Evolutionary conservation across 2,113 vertebrate species (phyloP).

Genomic region (Hydropotes inermis): DNA sequence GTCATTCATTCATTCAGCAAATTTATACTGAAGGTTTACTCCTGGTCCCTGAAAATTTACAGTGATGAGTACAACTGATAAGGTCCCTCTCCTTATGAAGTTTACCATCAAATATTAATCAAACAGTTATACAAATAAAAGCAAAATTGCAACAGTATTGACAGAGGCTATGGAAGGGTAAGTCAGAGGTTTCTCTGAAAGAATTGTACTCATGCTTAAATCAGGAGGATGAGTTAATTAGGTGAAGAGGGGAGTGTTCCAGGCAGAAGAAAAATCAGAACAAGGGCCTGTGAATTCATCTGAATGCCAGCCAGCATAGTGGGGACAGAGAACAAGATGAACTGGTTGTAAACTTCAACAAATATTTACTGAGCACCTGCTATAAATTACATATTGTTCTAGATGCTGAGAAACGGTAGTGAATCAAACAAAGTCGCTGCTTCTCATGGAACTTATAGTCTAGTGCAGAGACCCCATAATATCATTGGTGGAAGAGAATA

Average conservation of each 20-base stretch:
- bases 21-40: background rate
- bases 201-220: background rate
- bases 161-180: background rate
- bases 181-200: background rate
- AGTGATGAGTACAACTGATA: background rate
- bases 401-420: background rate
- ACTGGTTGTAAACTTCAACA: background rate
- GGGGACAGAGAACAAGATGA: background rate
- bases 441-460: background rate
- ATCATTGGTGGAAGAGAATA: background rate
- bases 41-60: background rate
- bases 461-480: background rate
- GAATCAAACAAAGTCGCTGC: background rate
- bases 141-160: background rate
- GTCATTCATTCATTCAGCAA: background rate
- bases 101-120: conserved; percentile 26
- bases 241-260: background rate
- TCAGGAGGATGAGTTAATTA: background rate
- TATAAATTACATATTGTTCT: background rate
- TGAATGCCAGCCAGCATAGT: background rate
- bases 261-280: background rate
- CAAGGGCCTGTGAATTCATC: background rate
- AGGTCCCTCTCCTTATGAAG: background rate
- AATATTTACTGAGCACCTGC: background rate
- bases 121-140: background rate